These are phyloP conservation scores for Eupithecia vulgata DNA, from an alignment of 2,888 invertebrate genomes.

Conservation along the genomic window DNA sequence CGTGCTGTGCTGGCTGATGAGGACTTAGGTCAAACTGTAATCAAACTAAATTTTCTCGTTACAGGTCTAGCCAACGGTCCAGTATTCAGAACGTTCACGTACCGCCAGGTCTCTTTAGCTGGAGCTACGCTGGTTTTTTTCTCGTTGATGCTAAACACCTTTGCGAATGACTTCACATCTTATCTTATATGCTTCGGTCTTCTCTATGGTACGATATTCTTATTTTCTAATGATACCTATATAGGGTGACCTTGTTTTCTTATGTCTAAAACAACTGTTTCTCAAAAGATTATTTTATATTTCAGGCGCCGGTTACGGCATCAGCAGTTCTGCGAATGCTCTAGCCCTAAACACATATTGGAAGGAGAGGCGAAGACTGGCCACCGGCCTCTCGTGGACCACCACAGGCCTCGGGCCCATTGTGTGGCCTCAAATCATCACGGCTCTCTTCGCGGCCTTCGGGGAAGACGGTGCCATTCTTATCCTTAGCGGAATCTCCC, in stretches of 20 bases:
- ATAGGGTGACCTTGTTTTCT: not conserved
- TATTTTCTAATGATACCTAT: not conserved
- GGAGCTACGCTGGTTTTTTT: constrained; percentile 85
- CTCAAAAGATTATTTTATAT: constrained; percentile 10
- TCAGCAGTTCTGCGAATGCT: constrained; percentile 87
- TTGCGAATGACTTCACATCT: constrained; percentile 85
- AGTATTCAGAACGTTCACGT: constrained; percentile 86
- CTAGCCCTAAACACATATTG: constrained; percentile 90
- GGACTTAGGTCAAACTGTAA: not conserved
- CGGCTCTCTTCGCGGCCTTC: constrained; percentile 84
- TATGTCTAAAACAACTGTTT: not conserved
- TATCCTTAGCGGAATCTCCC: constrained; percentile 86
- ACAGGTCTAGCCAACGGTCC: constrained; percentile 89
- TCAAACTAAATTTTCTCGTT: constrained; percentile 49
- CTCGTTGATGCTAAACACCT: constrained; percentile 85
- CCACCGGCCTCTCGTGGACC: constrained; percentile 89
- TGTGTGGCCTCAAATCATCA: constrained; percentile 88
- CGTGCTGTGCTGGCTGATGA: not conserved
- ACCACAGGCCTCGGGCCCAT: constrained; percentile 89
- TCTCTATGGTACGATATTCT: constrained; percentile 85
- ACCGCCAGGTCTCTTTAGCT: constrained; percentile 86
- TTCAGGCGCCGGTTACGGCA: constrained; percentile 86
- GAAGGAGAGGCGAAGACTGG: constrained; percentile 87
- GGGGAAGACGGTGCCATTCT: constrained; percentile 87
- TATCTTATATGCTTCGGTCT: constrained; percentile 87